Evolutionary conservation across 1,140 invertebrate species (phyloP), one percentile per base, ranked within the genome.

Genomic region (Onthophagus taurus): DNA sequence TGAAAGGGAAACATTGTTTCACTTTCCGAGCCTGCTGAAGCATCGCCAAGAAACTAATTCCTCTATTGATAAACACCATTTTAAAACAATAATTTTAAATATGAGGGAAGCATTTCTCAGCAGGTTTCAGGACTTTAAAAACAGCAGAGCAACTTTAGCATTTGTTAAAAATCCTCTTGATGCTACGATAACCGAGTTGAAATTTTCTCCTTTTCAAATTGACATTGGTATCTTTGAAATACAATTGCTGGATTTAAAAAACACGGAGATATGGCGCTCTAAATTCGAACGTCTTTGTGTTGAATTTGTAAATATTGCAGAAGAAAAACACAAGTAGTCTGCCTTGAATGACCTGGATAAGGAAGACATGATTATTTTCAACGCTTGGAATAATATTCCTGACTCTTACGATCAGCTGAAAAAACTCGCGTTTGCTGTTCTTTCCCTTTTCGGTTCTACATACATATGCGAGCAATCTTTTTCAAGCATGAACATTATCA

Each of bases 121-220:
- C 26, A 56, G 42, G 39, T 56, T 57, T 48, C 31, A 54, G 43
- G 26, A 54, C 47, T 50, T 53, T 34, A 48, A 50, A 57, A 54
- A 43, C 18, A 17, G 20, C 23, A 49, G 44, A 44, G 19, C 31
- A 26, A 48, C 38, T 1, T 21, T 49, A 44, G 33, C 41, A 17
- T 52, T 45, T 34, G 29, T 50, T 39, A 50, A 3, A 51, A 42
- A 45, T 34, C 29, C 44, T 51, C 13, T 6, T 14, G 13, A 33
- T 33, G 31, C 31, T 13, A 33, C 6, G 6, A 16, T 33, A 14
- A 33, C 6, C 5, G 31, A 16, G 14, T 12, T 33, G 14, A 6
- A 12, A 7, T 33, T 33, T 33, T 33, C 14, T 16, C 9, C 31
- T 6, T 33, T 33, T 14, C 5, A 33, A 8, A 33, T 33, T 33